phyloP scores from a whole-genome alignment of 2,888 invertebrate species.

The Smittia sp. region DNA sequence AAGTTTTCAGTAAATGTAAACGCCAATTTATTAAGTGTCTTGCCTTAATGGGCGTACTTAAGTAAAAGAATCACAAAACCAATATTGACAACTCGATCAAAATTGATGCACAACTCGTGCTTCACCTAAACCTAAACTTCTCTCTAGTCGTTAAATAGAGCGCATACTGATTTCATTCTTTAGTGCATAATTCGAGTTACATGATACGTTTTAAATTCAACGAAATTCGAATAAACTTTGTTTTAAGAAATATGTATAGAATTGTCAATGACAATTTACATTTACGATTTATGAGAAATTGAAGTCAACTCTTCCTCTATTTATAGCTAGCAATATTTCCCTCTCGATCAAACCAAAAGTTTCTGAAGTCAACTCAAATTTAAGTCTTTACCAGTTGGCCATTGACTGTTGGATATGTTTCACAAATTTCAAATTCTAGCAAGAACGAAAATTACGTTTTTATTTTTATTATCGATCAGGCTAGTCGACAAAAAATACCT shows the following conservation, averaged over 20 bases:
- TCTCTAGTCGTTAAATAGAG: conserved; percentile 1
- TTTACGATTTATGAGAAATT: too few species aligned
- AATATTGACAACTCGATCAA: not conserved
- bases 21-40: conserved; percentile 34
- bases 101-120: not conserved
- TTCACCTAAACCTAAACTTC: not conserved
- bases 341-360: too few species aligned
- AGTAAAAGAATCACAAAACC: not conserved
- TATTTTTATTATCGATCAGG: too few species aligned
- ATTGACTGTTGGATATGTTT: too few species aligned
- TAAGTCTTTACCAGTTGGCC: too few species aligned
- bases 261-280: too few species aligned
- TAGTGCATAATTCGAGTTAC: not conserved
- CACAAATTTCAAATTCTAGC: too few species aligned
- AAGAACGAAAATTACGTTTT: too few species aligned
- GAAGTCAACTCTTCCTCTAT: too few species aligned
- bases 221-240: not conserved
- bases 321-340: too few species aligned
- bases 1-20: not conserved
- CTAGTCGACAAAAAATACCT: too few species aligned
- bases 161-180: not conserved
- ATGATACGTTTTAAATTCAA: not conserved
- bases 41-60: not conserved
- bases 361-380: too few species aligned
- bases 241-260: not conserved